Evolutionary conservation across 2,797 vertebrate species (phyloP).

Genomic region (Xerus rutilus): DNA sequence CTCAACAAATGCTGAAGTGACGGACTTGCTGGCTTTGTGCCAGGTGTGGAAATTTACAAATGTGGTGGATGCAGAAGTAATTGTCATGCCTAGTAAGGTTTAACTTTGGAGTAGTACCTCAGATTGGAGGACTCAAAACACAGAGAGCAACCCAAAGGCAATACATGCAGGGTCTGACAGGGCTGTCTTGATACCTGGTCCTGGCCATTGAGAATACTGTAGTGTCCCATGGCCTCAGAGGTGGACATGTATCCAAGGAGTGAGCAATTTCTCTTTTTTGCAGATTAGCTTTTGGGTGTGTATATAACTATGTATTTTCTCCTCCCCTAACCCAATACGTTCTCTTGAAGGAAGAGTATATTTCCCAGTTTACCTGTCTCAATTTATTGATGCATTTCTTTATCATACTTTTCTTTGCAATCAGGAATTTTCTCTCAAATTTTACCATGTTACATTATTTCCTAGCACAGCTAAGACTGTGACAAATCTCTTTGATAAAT

Average conservation of each 20-base stretch:
- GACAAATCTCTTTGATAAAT: not conserved
- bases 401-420: not conserved
- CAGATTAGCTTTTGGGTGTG: not conserved
- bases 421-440: slow-evolving; percentile 7
- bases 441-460: not conserved
- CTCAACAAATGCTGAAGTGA: slow-evolving; percentile 25
- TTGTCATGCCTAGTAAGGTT: not conserved
- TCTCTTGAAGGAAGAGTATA: not conserved
- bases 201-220: not conserved
- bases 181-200: not conserved
- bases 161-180: not conserved
- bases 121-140: not conserved
- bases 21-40: not conserved
- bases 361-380: not conserved
- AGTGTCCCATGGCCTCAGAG: not conserved
- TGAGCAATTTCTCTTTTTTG: not conserved
- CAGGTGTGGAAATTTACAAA: slow-evolving; percentile 27
- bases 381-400: not conserved
- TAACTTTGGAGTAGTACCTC: not conserved
- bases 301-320: not conserved
- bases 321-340: not conserved
- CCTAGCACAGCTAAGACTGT: not conserved
- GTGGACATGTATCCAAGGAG: not conserved
- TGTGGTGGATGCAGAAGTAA: not conserved
- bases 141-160: not conserved